These are phyloP conservation scores for Apostichopus leukothele DNA, from an alignment of 53 echinoderm and acorn worm species.

Conservation along the genomic window DNA sequence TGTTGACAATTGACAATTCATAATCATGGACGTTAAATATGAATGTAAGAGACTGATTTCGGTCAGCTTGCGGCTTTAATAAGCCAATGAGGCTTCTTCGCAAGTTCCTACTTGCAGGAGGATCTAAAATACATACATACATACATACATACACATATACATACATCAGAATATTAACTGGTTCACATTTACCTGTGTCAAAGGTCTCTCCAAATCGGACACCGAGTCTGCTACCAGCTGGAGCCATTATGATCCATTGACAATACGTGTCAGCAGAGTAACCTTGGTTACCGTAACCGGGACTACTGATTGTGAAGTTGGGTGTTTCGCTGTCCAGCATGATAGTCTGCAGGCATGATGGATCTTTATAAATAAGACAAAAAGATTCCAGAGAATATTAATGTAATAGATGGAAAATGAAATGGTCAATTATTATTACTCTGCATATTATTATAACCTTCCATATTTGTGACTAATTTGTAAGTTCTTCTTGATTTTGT, in stretches of 20 bases:
- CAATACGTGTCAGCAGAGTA: conserved; percentile 48
- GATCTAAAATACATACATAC: too few relatives aligned
- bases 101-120: too few relatives aligned
- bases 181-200: conserved; percentile 47
- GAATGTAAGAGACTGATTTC: too few relatives aligned
- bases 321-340: neutral
- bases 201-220: conserved; percentile 40
- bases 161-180: neutral
- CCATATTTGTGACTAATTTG: too few relatives aligned
- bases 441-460: too few relatives aligned
- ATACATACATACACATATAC: too few relatives aligned
- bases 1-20: too few relatives aligned
- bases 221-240: conserved; percentile 55
- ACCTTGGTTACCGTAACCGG: neutral
- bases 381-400: neutral
- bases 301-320: neutral
- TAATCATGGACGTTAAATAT: too few relatives aligned
- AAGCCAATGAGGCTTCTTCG: too few relatives aligned
- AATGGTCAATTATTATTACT: too few relatives aligned
- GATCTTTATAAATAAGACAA: neutral
- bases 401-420: too few relatives aligned
- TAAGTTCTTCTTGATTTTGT: too few relatives aligned
- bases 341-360: conserved; percentile 5
- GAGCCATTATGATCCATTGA: conserved; percentile 65
- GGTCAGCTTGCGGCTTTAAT: neutral